Percentiles rank a stretch among this genome's conserved stretches.
Conservation (phyloP, 2,797 vertebrate genomes). For the Onychomys leucogaster region DNA sequence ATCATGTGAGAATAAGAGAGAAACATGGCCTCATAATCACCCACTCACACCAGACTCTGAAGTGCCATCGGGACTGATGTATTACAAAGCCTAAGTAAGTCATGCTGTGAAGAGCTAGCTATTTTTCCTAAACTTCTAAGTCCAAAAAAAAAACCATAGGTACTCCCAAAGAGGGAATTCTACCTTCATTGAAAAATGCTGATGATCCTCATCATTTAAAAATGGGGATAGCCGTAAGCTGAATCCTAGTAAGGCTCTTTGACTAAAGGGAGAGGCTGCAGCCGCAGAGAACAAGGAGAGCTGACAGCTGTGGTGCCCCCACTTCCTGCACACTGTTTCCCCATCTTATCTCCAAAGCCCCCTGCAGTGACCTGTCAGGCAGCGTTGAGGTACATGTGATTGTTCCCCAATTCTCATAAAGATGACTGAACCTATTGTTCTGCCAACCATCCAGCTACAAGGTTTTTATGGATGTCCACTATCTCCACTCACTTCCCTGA, state of each 20-base stretch:
- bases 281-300: neutral
- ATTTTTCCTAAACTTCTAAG: conserved; percentile 10
- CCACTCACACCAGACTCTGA: neutral
- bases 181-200: neutral
- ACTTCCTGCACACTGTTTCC: neutral
- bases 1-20: neutral
- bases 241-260: neutral
- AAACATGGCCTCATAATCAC: neutral
- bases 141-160: neutral
- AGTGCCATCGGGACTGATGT: neutral
- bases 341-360: neutral
- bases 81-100: neutral
- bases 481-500: neutral
- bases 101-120: neutral
- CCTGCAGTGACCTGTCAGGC: no score
- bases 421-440: neutral
- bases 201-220: neutral
- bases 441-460: neutral
- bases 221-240: neutral
- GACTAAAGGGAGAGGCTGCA: neutral
- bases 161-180: neutral
- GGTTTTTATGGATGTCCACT: neutral
- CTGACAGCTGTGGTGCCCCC: neutral
- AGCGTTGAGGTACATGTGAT: neutral
- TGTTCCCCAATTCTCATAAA: neutral